Conservation (phyloP, 2,888 invertebrate genomes). For the Lordiphosa fenestrarum region DNA sequence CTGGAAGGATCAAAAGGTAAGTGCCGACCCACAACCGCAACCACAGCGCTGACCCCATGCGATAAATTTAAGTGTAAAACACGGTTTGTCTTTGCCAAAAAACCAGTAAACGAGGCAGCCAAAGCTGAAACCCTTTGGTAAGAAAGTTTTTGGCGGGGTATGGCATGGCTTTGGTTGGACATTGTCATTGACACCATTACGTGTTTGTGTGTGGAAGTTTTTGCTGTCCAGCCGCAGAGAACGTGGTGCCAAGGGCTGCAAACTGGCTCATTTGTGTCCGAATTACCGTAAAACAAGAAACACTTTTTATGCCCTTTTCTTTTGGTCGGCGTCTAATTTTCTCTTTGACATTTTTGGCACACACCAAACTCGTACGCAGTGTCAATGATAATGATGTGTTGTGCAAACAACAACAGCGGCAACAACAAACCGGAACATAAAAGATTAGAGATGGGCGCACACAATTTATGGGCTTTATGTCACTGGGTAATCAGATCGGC, state of each 20-base stretch:
- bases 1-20: constrained; percentile 90
- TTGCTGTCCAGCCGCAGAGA: constrained; percentile 24
- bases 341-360: constrained; percentile 30
- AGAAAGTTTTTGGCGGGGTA: constrained; percentile 11
- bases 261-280: constrained; percentile 48
- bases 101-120: constrained; percentile 13
- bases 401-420: constrained; percentile 26
- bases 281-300: constrained; percentile 49
- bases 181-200: constrained; percentile 66
- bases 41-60: constrained; percentile 18
- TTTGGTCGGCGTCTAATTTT: constrained; percentile 3
- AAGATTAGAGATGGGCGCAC: constrained; percentile 1
- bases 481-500: constrained; percentile 57
- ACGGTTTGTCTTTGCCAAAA: constrained; percentile 37
- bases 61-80: constrained; percentile 28
- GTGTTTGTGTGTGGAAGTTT: constrained; percentile 37
- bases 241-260: constrained; percentile 29
- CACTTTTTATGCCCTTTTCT: constrained; percentile 24
- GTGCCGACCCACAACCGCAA: constrained; percentile 36
- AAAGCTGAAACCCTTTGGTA: constrained; percentile 8
- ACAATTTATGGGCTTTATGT: constrained; percentile 40
- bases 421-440: constrained; percentile 10
- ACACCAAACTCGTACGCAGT: constrained; percentile 43
- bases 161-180: constrained; percentile 15
- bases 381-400: constrained; percentile 61